Conservation (phyloP, 2,888 invertebrate species). For the Lasioglossum morio region DNA sequence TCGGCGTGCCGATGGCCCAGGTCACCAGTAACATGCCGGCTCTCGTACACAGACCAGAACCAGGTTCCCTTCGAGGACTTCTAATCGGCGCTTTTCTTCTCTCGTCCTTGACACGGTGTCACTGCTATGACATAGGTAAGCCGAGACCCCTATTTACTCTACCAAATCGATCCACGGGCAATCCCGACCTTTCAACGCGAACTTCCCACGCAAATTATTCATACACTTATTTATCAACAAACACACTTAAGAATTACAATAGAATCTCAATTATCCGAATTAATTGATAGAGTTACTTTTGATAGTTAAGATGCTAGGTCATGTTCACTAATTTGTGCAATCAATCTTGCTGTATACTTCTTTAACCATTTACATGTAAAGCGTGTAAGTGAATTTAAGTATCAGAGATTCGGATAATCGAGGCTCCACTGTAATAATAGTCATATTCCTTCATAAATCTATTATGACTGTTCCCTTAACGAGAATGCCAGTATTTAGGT, state of each 20-base stretch:
- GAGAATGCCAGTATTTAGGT: no score
- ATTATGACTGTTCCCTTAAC: no score
- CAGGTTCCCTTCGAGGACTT: constrained; percentile 76
- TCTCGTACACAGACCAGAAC: constrained; percentile 72
- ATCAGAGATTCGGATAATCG: no score
- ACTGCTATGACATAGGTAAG: constrained; percentile 79
- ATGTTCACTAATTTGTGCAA: background rate
- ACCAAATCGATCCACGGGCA: background rate
- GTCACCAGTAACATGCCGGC: constrained; percentile 81
- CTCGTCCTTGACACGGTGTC: constrained; percentile 73
- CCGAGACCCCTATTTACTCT: constrained; percentile 17
- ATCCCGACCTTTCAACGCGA: background rate
- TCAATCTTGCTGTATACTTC: background rate
- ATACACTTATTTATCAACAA: background rate
- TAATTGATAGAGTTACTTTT: background rate
- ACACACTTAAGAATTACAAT: background rate
- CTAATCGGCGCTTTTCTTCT: constrained; percentile 75
- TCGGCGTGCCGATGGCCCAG: constrained; percentile 76
- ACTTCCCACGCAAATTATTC: background rate
- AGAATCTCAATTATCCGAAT: background rate
- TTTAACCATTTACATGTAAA: background rate
- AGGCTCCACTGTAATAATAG: no score
- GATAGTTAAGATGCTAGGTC: background rate
- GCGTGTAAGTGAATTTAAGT: background rate
- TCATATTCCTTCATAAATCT: no score